phyloP scores from a whole-genome alignment of 1,140 invertebrate genomes.

The Protaetia brevitarsis region DNA sequence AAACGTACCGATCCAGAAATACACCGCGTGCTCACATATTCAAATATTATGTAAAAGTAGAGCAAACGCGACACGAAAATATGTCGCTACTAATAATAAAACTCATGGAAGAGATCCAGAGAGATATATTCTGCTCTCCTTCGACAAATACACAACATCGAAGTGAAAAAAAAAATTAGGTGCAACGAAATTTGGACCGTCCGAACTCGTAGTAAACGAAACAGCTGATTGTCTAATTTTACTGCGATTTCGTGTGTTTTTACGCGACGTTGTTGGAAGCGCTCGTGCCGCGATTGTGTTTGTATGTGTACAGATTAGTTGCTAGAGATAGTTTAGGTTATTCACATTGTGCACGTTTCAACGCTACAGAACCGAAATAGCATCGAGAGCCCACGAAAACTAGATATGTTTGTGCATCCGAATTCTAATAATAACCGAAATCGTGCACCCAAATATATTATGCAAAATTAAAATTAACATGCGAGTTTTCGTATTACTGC shows the following conservation, averaged over 20 bases:
- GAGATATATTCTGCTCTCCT: neutral
- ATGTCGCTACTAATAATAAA: constrained; percentile 17
- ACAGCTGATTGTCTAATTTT: constrained; percentile 22
- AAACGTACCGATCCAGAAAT: neutral
- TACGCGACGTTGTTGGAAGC: neutral
- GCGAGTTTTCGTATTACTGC: too few relatives aligned
- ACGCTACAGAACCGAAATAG: constrained; percentile 7
- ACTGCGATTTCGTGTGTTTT: too few relatives aligned
- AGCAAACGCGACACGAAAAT: constrained; percentile 2
- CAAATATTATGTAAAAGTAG: constrained; percentile 13
- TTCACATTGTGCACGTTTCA: neutral
- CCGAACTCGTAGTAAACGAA: neutral
- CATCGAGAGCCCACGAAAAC: constrained; percentile 1
- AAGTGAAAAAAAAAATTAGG: neutral
- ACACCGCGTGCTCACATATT: neutral
- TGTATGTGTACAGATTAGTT: neutral
- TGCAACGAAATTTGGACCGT: neutral
- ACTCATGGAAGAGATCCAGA: neutral
- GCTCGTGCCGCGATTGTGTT: neutral
- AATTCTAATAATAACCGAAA: constrained; percentile 10
- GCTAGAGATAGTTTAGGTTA: constrained; percentile 10
- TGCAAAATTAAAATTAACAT: too few relatives aligned
- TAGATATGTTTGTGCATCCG: neutral
- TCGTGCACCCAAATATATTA: too few relatives aligned
- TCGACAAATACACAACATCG: neutral